phyloP scores from a whole-genome alignment of 2,797 vertebrate species.

The Sardinella longiceps region DNA sequence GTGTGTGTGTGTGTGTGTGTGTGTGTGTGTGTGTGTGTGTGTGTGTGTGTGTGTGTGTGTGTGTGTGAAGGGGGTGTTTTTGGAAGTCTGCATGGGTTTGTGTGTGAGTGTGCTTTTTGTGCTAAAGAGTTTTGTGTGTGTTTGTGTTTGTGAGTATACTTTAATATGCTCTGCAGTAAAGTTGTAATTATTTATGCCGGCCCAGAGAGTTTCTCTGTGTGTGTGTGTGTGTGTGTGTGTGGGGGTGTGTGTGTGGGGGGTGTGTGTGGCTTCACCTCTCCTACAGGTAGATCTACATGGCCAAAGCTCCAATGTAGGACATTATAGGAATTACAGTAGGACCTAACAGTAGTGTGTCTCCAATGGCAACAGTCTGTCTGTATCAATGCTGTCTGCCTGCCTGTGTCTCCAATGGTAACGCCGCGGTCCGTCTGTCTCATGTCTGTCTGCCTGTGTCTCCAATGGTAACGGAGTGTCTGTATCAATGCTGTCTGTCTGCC shows the following conservation, averaged over 20 bases:
- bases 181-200: slow-evolving; percentile 8
- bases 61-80: not conserved
- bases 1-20: slow-evolving; percentile 25
- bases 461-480: too few relatives aligned
- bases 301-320: too few relatives aligned
- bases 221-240: not conserved
- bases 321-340: too few relatives aligned
- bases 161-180: slow-evolving; percentile 25
- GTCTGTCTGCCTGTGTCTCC: too few relatives aligned
- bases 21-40: not conserved
- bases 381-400: too few relatives aligned
- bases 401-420: too few relatives aligned
- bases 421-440: too few relatives aligned
- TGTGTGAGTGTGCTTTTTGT: not conserved
- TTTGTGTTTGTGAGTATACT: slow-evolving; percentile 7
- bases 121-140: not conserved
- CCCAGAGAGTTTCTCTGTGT: not conserved
- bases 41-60: not conserved
- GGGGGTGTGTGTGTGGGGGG: not conserved
- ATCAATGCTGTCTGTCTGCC: too few relatives aligned
- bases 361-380: not conserved
- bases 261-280: not conserved
- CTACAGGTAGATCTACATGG: too few relatives aligned
- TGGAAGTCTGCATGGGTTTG: not conserved
- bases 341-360: too few relatives aligned